Conservation (phyloP, 2,797 vertebrate genomes). For the Ptychadena robeensis region DNA sequence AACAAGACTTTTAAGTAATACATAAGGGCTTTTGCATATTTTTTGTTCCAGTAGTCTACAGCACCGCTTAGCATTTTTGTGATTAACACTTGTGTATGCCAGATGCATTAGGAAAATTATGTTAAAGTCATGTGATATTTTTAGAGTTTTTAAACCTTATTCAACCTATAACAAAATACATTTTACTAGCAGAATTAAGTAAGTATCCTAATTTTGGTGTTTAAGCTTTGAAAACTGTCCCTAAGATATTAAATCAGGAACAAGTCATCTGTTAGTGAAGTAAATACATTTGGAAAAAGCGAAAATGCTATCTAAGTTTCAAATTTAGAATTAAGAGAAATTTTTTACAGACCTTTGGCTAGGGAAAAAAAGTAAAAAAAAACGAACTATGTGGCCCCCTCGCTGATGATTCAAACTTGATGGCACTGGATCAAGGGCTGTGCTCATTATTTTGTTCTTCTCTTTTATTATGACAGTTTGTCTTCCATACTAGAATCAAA, state of each 20-base stretch:
- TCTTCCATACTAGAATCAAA: too few relatives aligned
- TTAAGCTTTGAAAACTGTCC: too few relatives aligned
- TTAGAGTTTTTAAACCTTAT: too few relatives aligned
- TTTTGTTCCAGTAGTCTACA: background rate
- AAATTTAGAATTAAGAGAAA: too few relatives aligned
- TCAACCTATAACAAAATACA: too few relatives aligned
- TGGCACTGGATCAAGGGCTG: background rate
- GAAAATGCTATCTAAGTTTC: too few relatives aligned
- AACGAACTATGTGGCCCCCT: background rate
- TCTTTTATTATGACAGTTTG: too few relatives aligned
- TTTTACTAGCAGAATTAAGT: too few relatives aligned
- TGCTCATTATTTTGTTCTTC: background rate
- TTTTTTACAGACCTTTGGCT: background rate
- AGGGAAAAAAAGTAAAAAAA: too few relatives aligned
- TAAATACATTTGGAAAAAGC: background rate
- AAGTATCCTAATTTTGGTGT: too few relatives aligned
- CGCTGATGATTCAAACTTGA: background rate
- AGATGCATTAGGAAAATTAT: too few relatives aligned
- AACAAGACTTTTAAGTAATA: background rate
- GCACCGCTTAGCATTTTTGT: background rate
- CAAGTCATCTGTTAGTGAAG: background rate
- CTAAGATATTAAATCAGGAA: background rate
- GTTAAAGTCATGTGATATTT: too few relatives aligned
- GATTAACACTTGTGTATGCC: background rate
- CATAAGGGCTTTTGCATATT: slow-evolving; percentile 10